Evolutionary conservation across 2,888 invertebrate species (phyloP).

Genomic region (Phengaris alcon): DNA sequence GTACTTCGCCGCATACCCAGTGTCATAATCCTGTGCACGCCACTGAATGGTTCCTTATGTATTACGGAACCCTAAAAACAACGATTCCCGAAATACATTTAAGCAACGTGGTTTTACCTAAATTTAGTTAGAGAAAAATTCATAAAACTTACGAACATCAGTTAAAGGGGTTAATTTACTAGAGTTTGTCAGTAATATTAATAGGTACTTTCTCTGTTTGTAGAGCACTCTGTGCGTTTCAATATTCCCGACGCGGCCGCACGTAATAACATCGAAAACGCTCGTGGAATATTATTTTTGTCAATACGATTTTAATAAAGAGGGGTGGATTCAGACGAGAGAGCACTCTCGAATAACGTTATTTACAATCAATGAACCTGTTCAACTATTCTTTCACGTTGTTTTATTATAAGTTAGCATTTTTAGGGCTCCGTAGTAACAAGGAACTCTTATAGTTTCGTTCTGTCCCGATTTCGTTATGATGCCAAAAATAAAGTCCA

Average conservation of each 20-base stretch:
- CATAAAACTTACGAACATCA: background rate
- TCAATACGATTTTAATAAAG: conserved; percentile 43
- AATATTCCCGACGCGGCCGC: conserved; percentile 33
- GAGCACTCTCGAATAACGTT: conserved; percentile 29
- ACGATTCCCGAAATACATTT: no score
- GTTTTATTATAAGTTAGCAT: background rate
- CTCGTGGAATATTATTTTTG: conserved; percentile 45
- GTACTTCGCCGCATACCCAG: no score
- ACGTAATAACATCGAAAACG: conserved; percentile 39
- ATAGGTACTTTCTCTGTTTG: conserved; percentile 26
- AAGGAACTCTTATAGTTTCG: no score
- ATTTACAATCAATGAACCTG: conserved; percentile 28
- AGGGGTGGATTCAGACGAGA: conserved; percentile 36
- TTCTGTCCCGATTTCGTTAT: no score
- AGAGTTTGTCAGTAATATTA: background rate
- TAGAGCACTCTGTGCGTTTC: conserved; percentile 30
- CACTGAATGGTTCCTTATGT: no score
- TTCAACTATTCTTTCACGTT: conserved; percentile 11
- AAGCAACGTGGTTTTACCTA: no score
- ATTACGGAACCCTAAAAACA: no score
- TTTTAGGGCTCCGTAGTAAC: background rate
- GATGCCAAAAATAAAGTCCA: no score
- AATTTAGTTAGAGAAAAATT: no score
- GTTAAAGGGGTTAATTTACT: background rate
- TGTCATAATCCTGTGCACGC: no score